Conservation (phyloP, 2,797 vertebrate species). For the Anas georgica region DNA sequence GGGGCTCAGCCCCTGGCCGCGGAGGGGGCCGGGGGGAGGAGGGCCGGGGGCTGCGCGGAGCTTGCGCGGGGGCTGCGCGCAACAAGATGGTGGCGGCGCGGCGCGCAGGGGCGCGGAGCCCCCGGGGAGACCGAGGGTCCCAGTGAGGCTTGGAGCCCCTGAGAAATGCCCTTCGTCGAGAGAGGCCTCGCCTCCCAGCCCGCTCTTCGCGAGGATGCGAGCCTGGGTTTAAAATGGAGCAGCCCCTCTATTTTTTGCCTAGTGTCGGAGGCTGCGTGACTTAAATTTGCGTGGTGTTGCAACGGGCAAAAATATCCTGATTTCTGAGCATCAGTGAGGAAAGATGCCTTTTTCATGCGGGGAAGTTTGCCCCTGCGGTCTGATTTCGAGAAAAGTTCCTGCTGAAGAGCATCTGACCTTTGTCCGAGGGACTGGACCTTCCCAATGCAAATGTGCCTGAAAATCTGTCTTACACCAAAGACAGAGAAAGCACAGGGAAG, state of each 20-base stretch:
- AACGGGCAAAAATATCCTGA: neutral
- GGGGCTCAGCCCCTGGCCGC: neutral
- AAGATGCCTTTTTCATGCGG: neutral
- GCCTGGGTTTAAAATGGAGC: neutral
- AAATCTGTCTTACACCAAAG: neutral
- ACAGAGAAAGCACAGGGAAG: rapidly evolving
- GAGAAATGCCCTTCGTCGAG: rapidly evolving
- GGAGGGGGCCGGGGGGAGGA: neutral
- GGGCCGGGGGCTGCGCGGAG: neutral
- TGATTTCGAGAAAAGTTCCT: neutral
- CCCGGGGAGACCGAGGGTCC: too few species aligned
- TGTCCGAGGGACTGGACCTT: neutral
- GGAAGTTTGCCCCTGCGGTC: neutral
- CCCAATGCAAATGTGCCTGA: neutral
- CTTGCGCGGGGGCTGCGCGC: neutral
- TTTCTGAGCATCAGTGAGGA: neutral
- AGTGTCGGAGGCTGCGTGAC: rapidly evolving
- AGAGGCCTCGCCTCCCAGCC: rapidly evolving
- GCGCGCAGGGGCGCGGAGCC: neutral
- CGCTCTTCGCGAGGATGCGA: neutral
- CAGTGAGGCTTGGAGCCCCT: too few species aligned
- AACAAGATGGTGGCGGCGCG: neutral
- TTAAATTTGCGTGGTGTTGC: neutral
- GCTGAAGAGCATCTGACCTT: neutral
- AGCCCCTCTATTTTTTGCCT: neutral